phyloP scores from a whole-genome alignment of 2,113 vertebrate species.

The Furnarius figulus region DNA sequence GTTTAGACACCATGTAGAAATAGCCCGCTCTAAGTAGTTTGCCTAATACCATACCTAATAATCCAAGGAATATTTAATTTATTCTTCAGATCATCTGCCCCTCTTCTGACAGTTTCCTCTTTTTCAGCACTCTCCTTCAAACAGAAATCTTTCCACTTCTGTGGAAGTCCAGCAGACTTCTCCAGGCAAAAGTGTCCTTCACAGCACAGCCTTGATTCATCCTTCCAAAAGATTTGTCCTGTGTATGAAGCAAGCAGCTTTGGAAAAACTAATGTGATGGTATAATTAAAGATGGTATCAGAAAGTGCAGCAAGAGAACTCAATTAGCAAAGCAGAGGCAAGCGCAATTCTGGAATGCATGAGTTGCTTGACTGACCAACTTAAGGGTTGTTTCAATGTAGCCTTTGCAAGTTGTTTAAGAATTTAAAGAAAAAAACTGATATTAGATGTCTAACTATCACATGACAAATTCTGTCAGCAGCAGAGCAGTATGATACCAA shows the following conservation, averaged over 20 bases:
- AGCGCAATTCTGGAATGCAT: background rate
- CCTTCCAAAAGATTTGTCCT: background rate
- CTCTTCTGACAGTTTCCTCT: background rate
- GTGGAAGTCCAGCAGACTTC: background rate
- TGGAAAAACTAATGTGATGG: background rate
- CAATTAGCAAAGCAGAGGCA: constrained; percentile 31
- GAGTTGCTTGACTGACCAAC: background rate
- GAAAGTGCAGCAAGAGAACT: background rate
- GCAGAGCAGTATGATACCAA: background rate
- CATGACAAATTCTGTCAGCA: background rate
- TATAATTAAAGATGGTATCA: constrained; percentile 59
- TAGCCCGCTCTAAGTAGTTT: background rate
- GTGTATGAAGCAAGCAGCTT: background rate
- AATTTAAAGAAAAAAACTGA: background rate
- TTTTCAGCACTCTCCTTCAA: background rate
- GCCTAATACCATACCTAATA: background rate
- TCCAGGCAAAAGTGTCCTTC: background rate
- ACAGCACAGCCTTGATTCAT: background rate
- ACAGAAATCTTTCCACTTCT: background rate
- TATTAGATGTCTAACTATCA: background rate
- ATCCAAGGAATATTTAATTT: background rate
- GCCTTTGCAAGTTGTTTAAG: background rate
- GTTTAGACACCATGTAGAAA: background rate
- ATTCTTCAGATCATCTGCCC: background rate
- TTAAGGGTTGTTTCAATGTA: background rate